Conservation (phyloP, 2,113 vertebrate species). For the Rhinogobius similis region DNA sequence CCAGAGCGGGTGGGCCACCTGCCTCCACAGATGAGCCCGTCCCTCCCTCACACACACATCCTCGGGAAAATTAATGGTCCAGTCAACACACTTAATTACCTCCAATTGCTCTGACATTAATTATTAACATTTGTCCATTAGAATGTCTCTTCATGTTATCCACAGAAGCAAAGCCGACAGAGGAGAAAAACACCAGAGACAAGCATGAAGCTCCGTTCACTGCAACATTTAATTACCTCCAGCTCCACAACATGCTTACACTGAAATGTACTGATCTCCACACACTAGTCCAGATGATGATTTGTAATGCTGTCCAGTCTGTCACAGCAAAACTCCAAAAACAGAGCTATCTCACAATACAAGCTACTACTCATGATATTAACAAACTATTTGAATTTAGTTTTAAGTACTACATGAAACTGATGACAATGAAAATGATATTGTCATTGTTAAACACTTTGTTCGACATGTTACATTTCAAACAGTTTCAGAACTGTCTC, state of each 20-base stretch:
- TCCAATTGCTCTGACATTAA: slow-evolving; percentile 82
- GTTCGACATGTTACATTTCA: too few species aligned
- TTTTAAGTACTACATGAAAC: too few species aligned
- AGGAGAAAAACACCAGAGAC: slow-evolving; percentile 55
- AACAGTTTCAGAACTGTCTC: too few species aligned
- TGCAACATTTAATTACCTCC: slow-evolving; percentile 73
- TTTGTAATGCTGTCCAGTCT: slow-evolving; percentile 13
- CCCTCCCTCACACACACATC: slow-evolving; percentile 29
- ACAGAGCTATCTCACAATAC: too few species aligned
- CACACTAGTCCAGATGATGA: slow-evolving; percentile 76
- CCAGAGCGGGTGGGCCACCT: slow-evolving; percentile 34
- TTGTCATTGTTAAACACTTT: too few species aligned
- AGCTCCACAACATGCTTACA: slow-evolving; percentile 68
- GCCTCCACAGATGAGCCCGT: slow-evolving; percentile 49
- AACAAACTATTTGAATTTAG: too few species aligned
- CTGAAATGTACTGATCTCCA: slow-evolving; percentile 76
- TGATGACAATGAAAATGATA: too few species aligned
- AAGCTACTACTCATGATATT: too few species aligned
- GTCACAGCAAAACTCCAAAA: too few species aligned
- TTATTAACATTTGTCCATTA: slow-evolving; percentile 77
- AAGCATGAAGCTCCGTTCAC: slow-evolving; percentile 63
- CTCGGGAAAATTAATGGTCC: slow-evolving; percentile 78
- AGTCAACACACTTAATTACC: slow-evolving; percentile 80
- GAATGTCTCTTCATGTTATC: slow-evolving; percentile 57
- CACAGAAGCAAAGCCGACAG: slow-evolving; percentile 52